phyloP scores from a whole-genome alignment of 2,113 vertebrate species.

The Tympanuchus pallidicinctus region DNA sequence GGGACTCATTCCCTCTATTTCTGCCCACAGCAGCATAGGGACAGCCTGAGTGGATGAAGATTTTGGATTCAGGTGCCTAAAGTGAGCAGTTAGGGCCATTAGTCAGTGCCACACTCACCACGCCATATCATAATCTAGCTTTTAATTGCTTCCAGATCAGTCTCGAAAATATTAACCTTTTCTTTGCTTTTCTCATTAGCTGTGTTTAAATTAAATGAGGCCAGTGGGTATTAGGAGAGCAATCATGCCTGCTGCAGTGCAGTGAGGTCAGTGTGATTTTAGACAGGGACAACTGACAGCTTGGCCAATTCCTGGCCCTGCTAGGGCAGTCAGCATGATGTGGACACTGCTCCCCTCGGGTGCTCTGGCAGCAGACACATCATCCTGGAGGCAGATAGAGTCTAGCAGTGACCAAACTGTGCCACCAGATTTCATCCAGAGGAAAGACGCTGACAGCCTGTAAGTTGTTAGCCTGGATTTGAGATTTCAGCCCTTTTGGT shows the following conservation, averaged over 20 bases:
- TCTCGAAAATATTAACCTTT: background rate
- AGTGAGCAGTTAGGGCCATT: background rate
- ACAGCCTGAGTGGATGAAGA: background rate
- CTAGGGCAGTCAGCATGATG: background rate
- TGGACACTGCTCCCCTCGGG: background rate
- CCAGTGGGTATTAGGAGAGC: background rate
- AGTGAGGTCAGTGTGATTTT: background rate
- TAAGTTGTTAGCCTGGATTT: background rate
- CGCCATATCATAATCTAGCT: fast-evolving
- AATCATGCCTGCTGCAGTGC: fast-evolving
- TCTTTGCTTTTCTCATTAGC: background rate
- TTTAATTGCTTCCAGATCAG: background rate
- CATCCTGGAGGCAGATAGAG: fast-evolving
- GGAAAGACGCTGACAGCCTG: background rate
- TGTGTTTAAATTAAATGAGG: background rate
- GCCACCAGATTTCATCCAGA: background rate
- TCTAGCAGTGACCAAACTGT: background rate
- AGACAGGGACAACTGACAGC: background rate
- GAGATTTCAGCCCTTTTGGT: background rate
- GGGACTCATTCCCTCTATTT: background rate
- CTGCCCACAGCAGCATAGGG: fast-evolving
- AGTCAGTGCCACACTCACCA: background rate
- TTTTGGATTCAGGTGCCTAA: background rate
- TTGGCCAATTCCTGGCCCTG: background rate
- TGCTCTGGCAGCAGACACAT: background rate